phyloP scores from a whole-genome alignment of 2,113 vertebrate genomes.

The Cacatua alba region DNA sequence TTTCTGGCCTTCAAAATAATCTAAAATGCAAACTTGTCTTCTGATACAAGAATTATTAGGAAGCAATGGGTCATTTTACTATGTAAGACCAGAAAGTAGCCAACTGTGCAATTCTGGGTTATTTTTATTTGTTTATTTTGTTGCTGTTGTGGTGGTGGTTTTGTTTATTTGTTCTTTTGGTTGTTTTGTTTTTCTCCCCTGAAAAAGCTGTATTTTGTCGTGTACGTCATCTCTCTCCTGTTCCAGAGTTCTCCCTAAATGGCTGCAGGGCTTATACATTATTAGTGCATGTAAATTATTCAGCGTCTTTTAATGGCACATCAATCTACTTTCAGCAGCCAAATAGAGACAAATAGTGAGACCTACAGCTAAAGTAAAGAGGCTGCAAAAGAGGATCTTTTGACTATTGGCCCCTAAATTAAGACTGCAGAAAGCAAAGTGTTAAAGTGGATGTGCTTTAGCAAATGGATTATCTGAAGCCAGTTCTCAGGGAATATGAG shows the following conservation, averaged over 20 bases:
- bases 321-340: not conserved
- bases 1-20: not conserved
- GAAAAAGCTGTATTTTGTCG: not conserved
- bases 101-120: not conserved
- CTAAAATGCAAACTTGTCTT: not conserved
- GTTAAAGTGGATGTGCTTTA: not conserved
- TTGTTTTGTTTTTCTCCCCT: not conserved
- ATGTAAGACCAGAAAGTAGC: not conserved
- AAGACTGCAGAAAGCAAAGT: not conserved
- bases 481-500: not conserved
- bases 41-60: not conserved
- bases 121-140: not conserved
- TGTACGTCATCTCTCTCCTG: not conserved
- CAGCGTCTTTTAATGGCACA: constrained; percentile 13
- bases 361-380: not conserved
- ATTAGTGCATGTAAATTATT: constrained; percentile 16
- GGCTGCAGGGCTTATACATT: not conserved
- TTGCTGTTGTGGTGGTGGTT: not conserved
- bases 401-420: not conserved
- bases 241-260: not conserved
- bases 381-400: not conserved
- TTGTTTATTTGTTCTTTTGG: not conserved
- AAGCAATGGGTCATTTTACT: not conserved
- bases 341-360: not conserved
- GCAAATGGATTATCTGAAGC: not conserved